phyloP scores from a whole-genome alignment of 2,797 vertebrate genomes.

The Phylloscopus collybita region DNA sequence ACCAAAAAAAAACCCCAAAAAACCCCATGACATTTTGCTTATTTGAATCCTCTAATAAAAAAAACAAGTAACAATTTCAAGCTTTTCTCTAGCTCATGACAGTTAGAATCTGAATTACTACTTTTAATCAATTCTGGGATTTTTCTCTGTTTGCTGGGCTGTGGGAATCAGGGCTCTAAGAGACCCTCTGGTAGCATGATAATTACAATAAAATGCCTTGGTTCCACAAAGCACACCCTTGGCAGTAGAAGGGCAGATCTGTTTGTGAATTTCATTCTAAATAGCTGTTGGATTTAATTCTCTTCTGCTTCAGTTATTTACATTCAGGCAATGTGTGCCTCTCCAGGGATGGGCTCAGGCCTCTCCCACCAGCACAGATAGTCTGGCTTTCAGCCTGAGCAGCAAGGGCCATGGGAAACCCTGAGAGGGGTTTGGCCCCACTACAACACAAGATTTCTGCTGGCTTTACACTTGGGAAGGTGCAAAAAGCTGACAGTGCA shows the following conservation, averaged over 20 bases:
- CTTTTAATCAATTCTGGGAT: background rate
- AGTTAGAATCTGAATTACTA: constrained; percentile 14
- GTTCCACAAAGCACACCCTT: background rate
- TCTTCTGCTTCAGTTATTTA: background rate
- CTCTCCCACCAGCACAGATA: background rate
- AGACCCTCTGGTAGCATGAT: background rate
- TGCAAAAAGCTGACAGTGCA: background rate
- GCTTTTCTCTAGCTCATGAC: background rate
- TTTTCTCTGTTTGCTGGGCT: background rate
- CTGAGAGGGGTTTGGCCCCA: background rate
- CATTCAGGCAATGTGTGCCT: background rate
- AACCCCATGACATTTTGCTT: background rate
- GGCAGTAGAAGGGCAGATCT: background rate
- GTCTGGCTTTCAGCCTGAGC: background rate
- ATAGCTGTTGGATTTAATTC: background rate
- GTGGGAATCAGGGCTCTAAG: background rate
- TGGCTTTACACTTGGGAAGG: background rate
- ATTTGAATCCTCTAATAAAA: background rate
- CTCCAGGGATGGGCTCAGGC: background rate
- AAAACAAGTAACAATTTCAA: background rate
- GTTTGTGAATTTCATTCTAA: background rate
- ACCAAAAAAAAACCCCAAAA: no score
- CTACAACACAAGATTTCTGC: background rate
- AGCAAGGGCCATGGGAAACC: background rate
- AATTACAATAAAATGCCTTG: background rate